Conservation (phyloP, 2,888 invertebrate genomes). For the Caradrina clavipalpis region DNA sequence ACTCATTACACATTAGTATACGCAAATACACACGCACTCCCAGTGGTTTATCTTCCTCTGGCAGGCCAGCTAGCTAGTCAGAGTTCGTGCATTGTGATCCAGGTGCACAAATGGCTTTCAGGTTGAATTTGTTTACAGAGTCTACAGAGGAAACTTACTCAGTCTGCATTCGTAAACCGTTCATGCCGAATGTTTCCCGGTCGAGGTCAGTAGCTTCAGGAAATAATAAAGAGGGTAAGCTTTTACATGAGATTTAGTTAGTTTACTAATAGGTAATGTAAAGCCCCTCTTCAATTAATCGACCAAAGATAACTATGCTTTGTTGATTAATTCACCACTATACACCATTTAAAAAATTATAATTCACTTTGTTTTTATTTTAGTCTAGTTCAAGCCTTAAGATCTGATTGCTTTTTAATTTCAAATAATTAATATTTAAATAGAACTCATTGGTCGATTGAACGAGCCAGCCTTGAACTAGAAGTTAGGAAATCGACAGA, state of each 20-base stretch:
- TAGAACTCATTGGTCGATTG: not conserved
- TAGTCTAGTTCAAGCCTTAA: not conserved
- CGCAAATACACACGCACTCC: constrained; percentile 26
- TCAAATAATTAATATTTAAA: constrained; percentile 1
- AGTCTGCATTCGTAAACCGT: constrained; percentile 10
- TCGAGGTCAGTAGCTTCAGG: not conserved
- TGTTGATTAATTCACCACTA: not conserved
- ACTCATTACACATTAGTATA: constrained; percentile 40
- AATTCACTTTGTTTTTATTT: constrained; percentile 8
- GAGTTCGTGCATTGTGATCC: not conserved
- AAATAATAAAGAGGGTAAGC: not conserved
- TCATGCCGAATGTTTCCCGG: not conserved
- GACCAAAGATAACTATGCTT: too few relatives aligned
- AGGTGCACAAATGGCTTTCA: not conserved
- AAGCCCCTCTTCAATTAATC: too few relatives aligned
- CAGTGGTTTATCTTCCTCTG: constrained; percentile 2
- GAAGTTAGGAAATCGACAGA: constrained; percentile 36
- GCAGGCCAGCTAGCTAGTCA: not conserved
- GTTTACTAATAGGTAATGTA: too few relatives aligned
- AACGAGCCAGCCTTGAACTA: constrained; percentile 14
- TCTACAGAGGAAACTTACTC: not conserved
- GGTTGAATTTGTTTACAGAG: not conserved
- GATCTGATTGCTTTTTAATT: constrained; percentile 3
- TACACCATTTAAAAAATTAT: constrained; percentile 28
- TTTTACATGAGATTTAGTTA: not conserved